Conservation (phyloP, 2,113 vertebrate genomes). For the Gasterosteus nipponicus region DNA sequence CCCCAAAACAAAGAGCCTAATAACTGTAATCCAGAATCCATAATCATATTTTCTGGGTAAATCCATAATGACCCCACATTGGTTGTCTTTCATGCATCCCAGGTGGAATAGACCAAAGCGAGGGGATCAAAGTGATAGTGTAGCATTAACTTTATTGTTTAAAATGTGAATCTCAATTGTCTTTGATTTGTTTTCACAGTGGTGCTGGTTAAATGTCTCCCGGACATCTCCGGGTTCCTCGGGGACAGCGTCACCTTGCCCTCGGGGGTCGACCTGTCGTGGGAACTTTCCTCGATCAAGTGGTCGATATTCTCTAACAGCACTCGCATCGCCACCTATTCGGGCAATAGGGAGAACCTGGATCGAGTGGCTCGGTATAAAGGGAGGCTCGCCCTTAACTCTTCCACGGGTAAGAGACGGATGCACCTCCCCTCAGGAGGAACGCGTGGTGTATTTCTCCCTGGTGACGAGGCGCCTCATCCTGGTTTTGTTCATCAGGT, state of each 20-base stretch:
- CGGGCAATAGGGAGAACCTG: rapidly evolving
- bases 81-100: too few species aligned
- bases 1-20: too few species aligned
- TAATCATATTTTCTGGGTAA: too few species aligned
- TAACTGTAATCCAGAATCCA: too few species aligned
- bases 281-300: neutral
- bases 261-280: neutral
- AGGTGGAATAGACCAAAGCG: too few species aligned
- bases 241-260: constrained; percentile 23
- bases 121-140: too few species aligned
- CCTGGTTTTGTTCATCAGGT: constrained; percentile 32
- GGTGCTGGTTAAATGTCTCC: rapidly evolving
- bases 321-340: constrained; percentile 59
- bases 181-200: constrained; percentile 8
- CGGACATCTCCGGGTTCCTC: neutral
- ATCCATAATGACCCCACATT: too few species aligned
- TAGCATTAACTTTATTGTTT: neutral
- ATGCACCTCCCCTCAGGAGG: neutral
- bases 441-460: rapidly evolving
- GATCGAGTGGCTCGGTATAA: rapidly evolving
- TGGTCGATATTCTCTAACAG: constrained; percentile 65
- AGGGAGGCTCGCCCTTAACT: constrained; percentile 44
- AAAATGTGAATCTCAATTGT: neutral
- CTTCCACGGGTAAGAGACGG: constrained; percentile 9
- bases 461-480: rapidly evolving